Percentiles rank a stretch among this genome's conserved stretches.
Conservation (phyloP, 2,888 invertebrate species). For the Sicus ferrugineus region DNA sequence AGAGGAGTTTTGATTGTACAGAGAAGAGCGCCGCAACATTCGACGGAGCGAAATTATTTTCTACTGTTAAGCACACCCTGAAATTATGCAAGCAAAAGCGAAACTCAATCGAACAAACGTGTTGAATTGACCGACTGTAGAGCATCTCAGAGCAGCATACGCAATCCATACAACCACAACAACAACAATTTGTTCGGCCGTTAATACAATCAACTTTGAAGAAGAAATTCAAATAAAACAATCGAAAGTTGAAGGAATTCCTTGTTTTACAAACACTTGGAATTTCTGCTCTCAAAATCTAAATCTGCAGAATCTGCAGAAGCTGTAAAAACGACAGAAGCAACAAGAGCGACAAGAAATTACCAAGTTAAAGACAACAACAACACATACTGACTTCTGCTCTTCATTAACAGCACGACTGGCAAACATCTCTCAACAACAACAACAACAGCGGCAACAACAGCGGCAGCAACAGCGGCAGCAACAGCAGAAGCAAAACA, state of each 20-base stretch:
- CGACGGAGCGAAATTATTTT: neutral
- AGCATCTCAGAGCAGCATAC: neutral
- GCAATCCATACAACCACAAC: neutral
- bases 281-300: slow-evolving; percentile 22
- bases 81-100: neutral
- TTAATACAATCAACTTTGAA: slow-evolving; percentile 4
- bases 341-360: slow-evolving; percentile 4
- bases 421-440: neutral
- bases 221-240: neutral
- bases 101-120: too few species aligned
- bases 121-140: neutral
- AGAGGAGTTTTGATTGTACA: neutral
- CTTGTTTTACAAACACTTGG: slow-evolving; percentile 1
- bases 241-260: neutral
- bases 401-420: slow-evolving; percentile 3
- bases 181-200: slow-evolving; percentile 21
- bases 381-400: too few species aligned
- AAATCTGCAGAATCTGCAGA: slow-evolving; percentile 25
- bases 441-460: neutral
- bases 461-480: slow-evolving; percentile 9
- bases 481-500: neutral
- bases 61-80: neutral
- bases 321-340: neutral
- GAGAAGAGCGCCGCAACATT: neutral
- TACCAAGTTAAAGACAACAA: neutral